Percentiles rank a stretch among this genome's conserved stretches.
phyloP scores from a whole-genome alignment of 2,888 invertebrate genomes.

The Tetropium fuscum region DNA sequence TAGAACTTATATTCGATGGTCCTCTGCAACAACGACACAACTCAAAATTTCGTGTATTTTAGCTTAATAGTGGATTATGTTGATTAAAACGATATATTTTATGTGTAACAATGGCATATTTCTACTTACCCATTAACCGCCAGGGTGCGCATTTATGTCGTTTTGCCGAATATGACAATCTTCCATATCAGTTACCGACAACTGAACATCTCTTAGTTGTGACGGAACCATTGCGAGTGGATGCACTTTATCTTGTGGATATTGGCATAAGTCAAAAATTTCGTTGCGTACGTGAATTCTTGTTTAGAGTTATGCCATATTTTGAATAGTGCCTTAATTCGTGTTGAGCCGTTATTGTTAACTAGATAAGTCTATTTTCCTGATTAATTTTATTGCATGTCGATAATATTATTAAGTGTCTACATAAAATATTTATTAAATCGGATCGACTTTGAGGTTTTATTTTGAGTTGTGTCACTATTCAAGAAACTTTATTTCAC shows the following conservation, averaged over 20 bases:
- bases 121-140: too few relatives aligned
- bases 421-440: too few relatives aligned
- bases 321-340: background rate
- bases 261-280: constrained; percentile 12
- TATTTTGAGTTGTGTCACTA: constrained; percentile 2
- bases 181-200: background rate
- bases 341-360: constrained; percentile 10
- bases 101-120: constrained; percentile 8
- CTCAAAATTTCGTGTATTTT: constrained; percentile 5
- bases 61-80: constrained; percentile 7
- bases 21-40: constrained; percentile 6
- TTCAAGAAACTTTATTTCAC: constrained; percentile 9
- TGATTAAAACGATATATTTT: constrained; percentile 10
- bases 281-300: background rate
- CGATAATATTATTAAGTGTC: too few relatives aligned
- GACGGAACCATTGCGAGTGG: constrained; percentile 5
- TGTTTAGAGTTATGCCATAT: constrained; percentile 1
- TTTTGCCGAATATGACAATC: too few relatives aligned
- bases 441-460: too few relatives aligned
- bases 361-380: constrained; percentile 9
- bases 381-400: too few relatives aligned
- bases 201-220: constrained; percentile 11
- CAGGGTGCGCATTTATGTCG: too few relatives aligned
- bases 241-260: constrained; percentile 1
- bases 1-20: too few relatives aligned